Evolutionary conservation across 2,888 invertebrate genomes (phyloP), one percentile per base, ranked within the genome.

Genomic region (Tetropium fuscum): DNA sequence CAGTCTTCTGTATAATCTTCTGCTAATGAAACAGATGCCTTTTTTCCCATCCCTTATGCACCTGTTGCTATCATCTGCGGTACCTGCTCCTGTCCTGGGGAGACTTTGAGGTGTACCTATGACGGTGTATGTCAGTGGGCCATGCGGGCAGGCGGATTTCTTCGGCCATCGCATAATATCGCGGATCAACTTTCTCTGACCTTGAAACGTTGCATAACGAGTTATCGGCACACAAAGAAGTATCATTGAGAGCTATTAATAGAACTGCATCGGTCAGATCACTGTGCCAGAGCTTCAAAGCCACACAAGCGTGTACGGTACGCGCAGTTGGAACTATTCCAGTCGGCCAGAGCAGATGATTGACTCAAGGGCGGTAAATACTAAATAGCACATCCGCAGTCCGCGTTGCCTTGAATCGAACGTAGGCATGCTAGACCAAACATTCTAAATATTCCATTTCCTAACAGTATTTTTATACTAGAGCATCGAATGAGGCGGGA

Each of bases 111-210:
- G 43, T 43, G 43, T 22, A 43, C 13, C 25, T 25, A 7, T 11
- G 32, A 34, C 41, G 34, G n/a, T n/a, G n/a, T n/a, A n/a, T n/a
- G n/a, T n/a, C n/a, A n/a, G n/a, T n/a, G n/a, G n/a, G n/a, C n/a
- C n/a, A n/a, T n/a, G n/a, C n/a, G n/a, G 22, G 13, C 40, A 44
- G 49, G 34, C 53, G 20, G 15, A 38, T 53, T 53, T 32, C 19
- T 49, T 27, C 34, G 44, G 25, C 53, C 25, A 41, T 58, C 47
- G 44, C 51, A 19, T 32, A 34, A 53, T 55, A 58, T 48, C 40
- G 60, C 64, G 61, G 65, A 73, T 74, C 75, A 72, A 75, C 78
- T 78, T 78, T 78, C 78, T 76, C 77, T 77, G 78, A 67, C 78
- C 78, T 77, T 78, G 77, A 73, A 75, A 58, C 49, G 66, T 77